Conservation (phyloP, 2,797 vertebrate genomes). For the Orestias chungarensis region DNA sequence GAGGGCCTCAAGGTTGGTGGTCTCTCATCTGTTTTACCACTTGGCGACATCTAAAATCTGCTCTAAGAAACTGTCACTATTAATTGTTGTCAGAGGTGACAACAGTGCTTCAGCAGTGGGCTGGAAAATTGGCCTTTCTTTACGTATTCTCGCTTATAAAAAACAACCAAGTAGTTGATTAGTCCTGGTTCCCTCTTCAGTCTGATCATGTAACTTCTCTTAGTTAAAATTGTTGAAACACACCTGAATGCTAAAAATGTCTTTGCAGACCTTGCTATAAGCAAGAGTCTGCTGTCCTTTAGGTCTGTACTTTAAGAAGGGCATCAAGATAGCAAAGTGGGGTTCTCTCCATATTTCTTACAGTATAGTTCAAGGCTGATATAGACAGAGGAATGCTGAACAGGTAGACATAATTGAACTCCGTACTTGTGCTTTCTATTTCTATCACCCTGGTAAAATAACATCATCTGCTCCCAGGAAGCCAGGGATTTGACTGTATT, state of each 20-base stretch:
- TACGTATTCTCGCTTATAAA: conserved; percentile 1
- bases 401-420: conserved; percentile 53
- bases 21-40: conserved; percentile 50
- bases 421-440: conserved; percentile 41
- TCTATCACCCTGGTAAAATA: conserved; percentile 58
- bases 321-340: conserved; percentile 60
- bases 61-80: conserved; percentile 72
- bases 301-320: conserved; percentile 58
- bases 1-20: conserved; percentile 54
- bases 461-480: conserved; percentile 55
- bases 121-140: conserved; percentile 10
- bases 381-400: conserved; percentile 66
- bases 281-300: conserved; percentile 49
- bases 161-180: conserved; percentile 12
- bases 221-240: conserved; percentile 3
- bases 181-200: conserved; percentile 26
- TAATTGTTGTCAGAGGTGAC: conserved; percentile 66
- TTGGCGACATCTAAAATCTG: conserved; percentile 54
- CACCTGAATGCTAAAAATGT: conserved; percentile 21
- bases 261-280: conserved; percentile 22
- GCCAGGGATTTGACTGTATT: conserved; percentile 39
- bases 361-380: conserved; percentile 74
- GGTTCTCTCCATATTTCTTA: conserved; percentile 72
- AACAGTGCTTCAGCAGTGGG: conserved; percentile 43
- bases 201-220: conserved; percentile 1